These are phyloP conservation scores for Ciconia nigra DNA, from an alignment of 2,797 vertebrate genomes.

Conservation along the genomic window DNA sequence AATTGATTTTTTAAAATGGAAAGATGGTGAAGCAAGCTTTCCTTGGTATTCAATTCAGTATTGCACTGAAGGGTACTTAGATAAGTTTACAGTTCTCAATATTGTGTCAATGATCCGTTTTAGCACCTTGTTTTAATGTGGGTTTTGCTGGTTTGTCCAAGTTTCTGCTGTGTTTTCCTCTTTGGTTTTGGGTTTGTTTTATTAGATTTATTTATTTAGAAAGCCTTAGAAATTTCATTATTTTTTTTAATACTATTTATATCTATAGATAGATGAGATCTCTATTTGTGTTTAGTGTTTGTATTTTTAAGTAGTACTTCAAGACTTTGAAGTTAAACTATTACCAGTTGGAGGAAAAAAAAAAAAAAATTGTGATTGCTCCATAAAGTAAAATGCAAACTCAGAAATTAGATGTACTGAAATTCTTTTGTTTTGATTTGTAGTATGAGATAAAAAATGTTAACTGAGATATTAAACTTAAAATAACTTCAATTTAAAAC, in stretches of 20 bases:
- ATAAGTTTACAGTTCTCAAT: slow-evolving; percentile 51
- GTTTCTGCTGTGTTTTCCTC: background rate
- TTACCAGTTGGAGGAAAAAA: background rate
- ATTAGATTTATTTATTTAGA: background rate
- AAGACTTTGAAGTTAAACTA: background rate
- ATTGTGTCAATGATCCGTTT: slow-evolving; percentile 14
- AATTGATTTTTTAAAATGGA: slow-evolving; percentile 36
- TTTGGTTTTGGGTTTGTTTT: background rate
- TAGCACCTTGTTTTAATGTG: background rate
- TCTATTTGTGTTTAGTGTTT: background rate
- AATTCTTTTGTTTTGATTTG: background rate
- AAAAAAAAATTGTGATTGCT: background rate
- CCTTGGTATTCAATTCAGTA: slow-evolving; percentile 16
- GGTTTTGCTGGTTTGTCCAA: background rate
- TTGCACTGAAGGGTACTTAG: background rate
- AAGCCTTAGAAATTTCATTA: background rate
- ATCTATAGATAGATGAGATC: background rate
- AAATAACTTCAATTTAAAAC: background rate
- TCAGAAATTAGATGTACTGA: background rate
- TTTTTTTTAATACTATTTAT: background rate
- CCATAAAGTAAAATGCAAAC: background rate
- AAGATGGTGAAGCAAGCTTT: slow-evolving; percentile 42
- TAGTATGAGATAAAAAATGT: background rate
- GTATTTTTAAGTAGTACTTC: background rate
- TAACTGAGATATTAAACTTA: background rate